phyloP scores from a whole-genome alignment of 2,113 vertebrate species.

The Halcyon malimbica region DNA sequence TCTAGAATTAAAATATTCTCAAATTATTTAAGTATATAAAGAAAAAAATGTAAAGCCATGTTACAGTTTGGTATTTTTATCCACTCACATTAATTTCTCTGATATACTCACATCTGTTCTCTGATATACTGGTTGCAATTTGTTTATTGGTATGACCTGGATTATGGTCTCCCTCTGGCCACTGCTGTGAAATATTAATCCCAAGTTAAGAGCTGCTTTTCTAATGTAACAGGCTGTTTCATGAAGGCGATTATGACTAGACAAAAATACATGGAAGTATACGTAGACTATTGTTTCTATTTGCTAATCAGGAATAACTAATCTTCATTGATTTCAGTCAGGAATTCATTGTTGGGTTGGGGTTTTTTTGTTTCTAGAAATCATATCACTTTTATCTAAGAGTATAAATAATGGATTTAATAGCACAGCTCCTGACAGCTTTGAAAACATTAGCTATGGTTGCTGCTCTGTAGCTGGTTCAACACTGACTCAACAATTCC shows the following conservation, averaged over 20 bases:
- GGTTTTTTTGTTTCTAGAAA: not conserved
- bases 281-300: not conserved
- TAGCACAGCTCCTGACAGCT: not conserved
- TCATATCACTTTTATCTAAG: not conserved
- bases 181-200: not conserved
- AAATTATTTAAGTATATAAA: not conserved
- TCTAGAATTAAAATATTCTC: not conserved
- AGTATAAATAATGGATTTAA: conserved; percentile 13
- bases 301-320: not conserved
- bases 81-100: not conserved
- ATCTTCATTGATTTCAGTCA: not conserved
- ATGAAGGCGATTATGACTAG: not conserved
- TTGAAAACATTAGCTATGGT: conserved; percentile 20
- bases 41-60: not conserved
- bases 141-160: not conserved
- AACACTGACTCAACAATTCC: not conserved
- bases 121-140: not conserved
- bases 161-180: not conserved
- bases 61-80: not conserved
- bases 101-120: not conserved
- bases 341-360: not conserved
- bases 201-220: not conserved
- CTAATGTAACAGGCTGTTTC: not conserved
- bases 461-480: conserved; percentile 14
- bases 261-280: not conserved